Evolutionary conservation across 2,888 invertebrate genomes (phyloP).

Genomic region (Branchipolynoe longqiensis): DNA sequence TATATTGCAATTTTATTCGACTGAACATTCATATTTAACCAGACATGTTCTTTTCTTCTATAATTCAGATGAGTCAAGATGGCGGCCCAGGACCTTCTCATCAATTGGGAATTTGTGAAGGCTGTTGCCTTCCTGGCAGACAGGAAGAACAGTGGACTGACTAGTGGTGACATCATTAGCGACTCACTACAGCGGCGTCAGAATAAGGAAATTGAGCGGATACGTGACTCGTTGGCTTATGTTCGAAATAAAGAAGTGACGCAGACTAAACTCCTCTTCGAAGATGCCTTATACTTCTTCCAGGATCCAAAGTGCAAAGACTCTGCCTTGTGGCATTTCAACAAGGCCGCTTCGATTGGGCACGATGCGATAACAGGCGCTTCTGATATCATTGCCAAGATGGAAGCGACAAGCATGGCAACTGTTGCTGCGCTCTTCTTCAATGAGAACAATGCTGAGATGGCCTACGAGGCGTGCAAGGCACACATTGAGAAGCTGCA

Average conservation of each 20-base stretch:
- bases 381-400: not conserved
- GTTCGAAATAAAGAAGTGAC: slow-evolving; percentile 23
- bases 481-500: slow-evolving; percentile 26
- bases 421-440: slow-evolving; percentile 9
- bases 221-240: slow-evolving; percentile 12
- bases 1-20: no score
- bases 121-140: slow-evolving; percentile 35
- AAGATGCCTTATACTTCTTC: slow-evolving; percentile 41
- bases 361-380: slow-evolving; percentile 4
- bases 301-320: slow-evolving; percentile 33
- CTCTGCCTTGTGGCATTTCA: slow-evolving; percentile 42
- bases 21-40: no score
- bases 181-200: slow-evolving; percentile 46
- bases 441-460: slow-evolving; percentile 6
- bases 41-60: not conserved
- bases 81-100: slow-evolving; percentile 12
- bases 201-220: slow-evolving; percentile 17
- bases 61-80: slow-evolving; percentile 43
- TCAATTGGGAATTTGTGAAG: slow-evolving; percentile 34
- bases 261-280: not conserved
- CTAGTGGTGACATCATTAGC: not conserved
- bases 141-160: slow-evolving; percentile 3
- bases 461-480: slow-evolving; percentile 11
- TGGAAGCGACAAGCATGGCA: slow-evolving; percentile 38
- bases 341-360: slow-evolving; percentile 26